Base-by-base conservation (phyloP, 2,113 vertebrate genomes). In the Lethenteron camtschaticum region DNA sequence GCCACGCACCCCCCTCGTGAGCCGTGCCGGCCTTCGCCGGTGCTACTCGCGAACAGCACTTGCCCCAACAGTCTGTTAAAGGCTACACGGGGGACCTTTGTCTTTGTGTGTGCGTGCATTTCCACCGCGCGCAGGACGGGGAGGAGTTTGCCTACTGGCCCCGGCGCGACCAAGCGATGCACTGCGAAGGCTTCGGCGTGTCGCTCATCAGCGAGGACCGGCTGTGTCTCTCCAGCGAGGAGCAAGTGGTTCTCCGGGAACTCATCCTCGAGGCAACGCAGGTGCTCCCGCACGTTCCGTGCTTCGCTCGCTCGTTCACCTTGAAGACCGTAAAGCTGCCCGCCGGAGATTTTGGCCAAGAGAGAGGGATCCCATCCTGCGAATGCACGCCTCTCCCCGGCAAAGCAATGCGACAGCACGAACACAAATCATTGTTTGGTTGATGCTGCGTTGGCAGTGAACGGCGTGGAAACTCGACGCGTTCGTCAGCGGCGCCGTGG, bases 211-310 rank as follows among this genome's bases (percentile, higher is more conserved):
- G 82, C 24, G 86, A 95, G 78, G 83, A 84, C 9, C 79, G 83
- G 68, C 75, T 90, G 70, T 92, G 90, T 78, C 77, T 96, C 69
- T 81, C 87, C 70, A 90, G 87, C 0, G 90, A 95, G 77, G 92
- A 99, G 77, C 85, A 85, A 72, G 77, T 96, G 71, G 80, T 86
- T 71, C 82, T 95, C 70, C 88, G 89, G 77, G 87, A 90, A 70
- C 95, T 92, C 69, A 79, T 86, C 58, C 81, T 99, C 77, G 84
- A 92, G 79, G 86, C 89, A 55, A 86, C 85, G 68, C 86, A 96
- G 86, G 94, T 95, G 81, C 73, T 66, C 20, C 20, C 10, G 11
- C 20, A 66, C 20, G 10, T 66, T 66, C n/a, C n/a, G 10, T n/a
- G n/a, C 63, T 66, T 20, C 10, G 10, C 10, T 9, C 63, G n/a